These are phyloP conservation scores for Leptopilina syphax DNA, from an alignment of 2,888 invertebrate species.

Conservation along the genomic window DNA sequence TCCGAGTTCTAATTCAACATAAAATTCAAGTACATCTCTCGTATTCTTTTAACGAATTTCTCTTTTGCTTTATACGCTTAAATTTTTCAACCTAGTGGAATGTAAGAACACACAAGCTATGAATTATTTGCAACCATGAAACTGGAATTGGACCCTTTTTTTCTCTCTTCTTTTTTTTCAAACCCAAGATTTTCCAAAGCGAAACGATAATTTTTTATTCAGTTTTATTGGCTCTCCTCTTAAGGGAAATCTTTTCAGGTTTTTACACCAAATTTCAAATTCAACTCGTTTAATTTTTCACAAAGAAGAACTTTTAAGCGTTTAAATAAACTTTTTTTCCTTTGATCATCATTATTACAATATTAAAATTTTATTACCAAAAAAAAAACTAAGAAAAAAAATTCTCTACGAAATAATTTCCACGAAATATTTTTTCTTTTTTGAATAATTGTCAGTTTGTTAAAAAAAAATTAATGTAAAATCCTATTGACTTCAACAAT, in stretches of 20 bases:
- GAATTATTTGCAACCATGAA: background rate
- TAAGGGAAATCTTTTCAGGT: background rate
- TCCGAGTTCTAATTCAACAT: conserved; percentile 3
- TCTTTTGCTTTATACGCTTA: conserved; percentile 8
- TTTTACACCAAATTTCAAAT: conserved; percentile 14
- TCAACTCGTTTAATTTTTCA: conserved; percentile 1
- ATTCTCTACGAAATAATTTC: no score
- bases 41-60: background rate
- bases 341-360: no score
- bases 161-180: background rate
- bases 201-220: background rate
- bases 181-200: background rate
- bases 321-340: background rate
- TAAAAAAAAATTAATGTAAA: no score
- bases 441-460: no score
- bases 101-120: background rate
- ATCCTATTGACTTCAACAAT: no score
- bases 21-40: background rate
- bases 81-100: background rate
- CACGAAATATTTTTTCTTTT: no score
- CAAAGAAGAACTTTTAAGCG: background rate
- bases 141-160: background rate
- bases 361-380: no score
- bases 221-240: background rate
- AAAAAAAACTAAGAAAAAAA: no score